Base-by-base conservation (phyloP, 2,888 invertebrate species). In the Agonopterix alstromeriana region DNA sequence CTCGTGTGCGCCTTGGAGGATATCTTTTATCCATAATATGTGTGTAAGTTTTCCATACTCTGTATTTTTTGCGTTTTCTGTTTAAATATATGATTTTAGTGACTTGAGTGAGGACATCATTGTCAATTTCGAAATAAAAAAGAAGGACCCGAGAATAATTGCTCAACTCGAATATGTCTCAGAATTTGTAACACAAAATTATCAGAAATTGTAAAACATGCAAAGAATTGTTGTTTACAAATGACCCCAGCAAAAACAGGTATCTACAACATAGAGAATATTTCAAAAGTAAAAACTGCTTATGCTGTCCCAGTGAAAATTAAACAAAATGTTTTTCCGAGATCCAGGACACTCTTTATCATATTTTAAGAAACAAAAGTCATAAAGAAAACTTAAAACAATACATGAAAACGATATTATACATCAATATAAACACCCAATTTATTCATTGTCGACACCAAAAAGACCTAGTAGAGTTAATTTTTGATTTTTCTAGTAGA, bases 161-260 rank as follows among this genome's bases (percentile, higher is more conserved):
- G 45, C 8, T 45, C 45, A 45, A 10, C 36, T 45, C n/a, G 45
- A 45, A 12, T 45, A 45, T 11, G 45, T 45, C 5, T 36, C 45
- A 35, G 45, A 36, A 10, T 45, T 36, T 12, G 8, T 45, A 9
- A 2, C 36, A 36, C 35, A 45, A 35, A 36, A 35, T 36, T 36
- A 9, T 9, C 3, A 36, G 3, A 9, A 36, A 36, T 10, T 36
- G 36, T 10, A 36, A 36, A 36, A 10, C 8, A 36, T 36, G 36
- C 36, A 36, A 36, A 36, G 36, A 10, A 36, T 36, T 36, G 8
- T n/a, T 3, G 3, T 36, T 9, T 36, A 36, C 36, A 8, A 10
- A 36, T 36, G 36, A 36, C 36, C 36, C 10, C 8, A 9, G 11
- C 11, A 35, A 27, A 45, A 36, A 45, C 35, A 36, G 8, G 35